Evolutionary conservation across 2,113 vertebrate genomes (phyloP), one percentile per base, ranked within the genome.

Genomic region (Ctenomys sociabilis): DNA sequence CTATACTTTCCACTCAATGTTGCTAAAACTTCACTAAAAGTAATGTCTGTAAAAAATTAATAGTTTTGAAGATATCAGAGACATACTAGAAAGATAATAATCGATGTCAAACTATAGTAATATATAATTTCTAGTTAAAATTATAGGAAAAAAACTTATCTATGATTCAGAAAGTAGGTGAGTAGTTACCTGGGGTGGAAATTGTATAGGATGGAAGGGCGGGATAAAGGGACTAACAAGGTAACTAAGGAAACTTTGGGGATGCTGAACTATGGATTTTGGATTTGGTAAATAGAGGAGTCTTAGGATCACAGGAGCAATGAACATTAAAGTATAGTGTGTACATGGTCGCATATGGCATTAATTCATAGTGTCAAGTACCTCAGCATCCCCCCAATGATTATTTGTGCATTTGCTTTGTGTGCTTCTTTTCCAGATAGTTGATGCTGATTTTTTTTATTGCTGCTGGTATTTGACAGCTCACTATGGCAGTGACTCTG

Each of bases 301-400:
- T 54, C 35, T 52, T 40, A 11, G 22, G 28, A 13, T n/a, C 40
- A 0, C 5, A 22, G 40, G 22, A 61, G 3, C 21, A 21, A 30
- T 40, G 59, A 22, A n/a, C 14, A 3, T 0, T 43, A 14, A 40
- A 7, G n/a, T 12, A 5, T 28, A 6, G 77, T 5, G 49, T 21
- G 0, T 17, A 13, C 7, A 4, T 17, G 64, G 52, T 7, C 19
- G 13, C 4, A 0, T 9, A 5, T 3, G 32, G 8, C 26, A 0
- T 57, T 28, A 11, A 6, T 16, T 43, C 21, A 54, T 26, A 49
- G 19, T 8, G 2, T 43, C 19, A 14, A 3, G 1, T 24, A 24
- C 19, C 2, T 0, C 49, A 7, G 7, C 32, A 6, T 28, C 13
- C 52, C 1, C 26, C 10, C 19, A 5, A 0, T 0, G n/a, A 28